Percentiles rank a stretch among this genome's conserved stretches.
Conservation (phyloP, 2,113 vertebrate genomes). For the Osmerus eperlanus region DNA sequence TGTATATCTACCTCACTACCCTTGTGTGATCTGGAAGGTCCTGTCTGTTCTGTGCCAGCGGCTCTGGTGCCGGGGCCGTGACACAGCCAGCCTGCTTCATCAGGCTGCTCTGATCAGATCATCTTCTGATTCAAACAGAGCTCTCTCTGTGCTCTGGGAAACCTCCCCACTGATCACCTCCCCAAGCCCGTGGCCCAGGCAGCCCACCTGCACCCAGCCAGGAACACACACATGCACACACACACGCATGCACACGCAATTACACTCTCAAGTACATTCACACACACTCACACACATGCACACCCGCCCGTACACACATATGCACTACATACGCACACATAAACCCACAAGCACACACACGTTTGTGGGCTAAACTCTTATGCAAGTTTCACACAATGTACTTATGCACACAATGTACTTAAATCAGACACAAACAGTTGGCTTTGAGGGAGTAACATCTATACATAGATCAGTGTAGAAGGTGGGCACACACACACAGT, state of each 20-base stretch:
- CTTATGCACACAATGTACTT: conserved; percentile 20
- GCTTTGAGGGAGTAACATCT: not conserved
- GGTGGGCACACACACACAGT: not conserved
- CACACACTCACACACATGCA: not conserved
- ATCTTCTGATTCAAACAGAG: not conserved
- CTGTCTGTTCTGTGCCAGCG: no score
- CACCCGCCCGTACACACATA: not conserved
- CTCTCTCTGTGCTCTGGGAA: no score
- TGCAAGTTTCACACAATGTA: conserved; percentile 33
- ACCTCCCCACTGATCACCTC: not conserved
- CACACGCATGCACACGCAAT: conserved; percentile 6
- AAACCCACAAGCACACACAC: conserved; percentile 1
- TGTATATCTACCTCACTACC: no score
- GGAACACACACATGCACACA: conserved; percentile 9
- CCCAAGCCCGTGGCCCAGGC: not conserved
- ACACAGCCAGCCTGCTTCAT: not conserved
- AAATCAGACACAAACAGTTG: not conserved
- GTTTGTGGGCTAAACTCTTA: conserved; percentile 11
- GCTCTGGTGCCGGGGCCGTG: not conserved
- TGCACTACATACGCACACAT: not conserved
- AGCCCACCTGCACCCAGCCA: not conserved
- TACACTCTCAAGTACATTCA: no score
- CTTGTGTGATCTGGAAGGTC: no score
- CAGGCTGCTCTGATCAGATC: no score
- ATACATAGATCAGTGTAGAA: not conserved